Percentiles rank a stretch among this genome's conserved stretches.
Evolutionary conservation across 2,888 invertebrate genomes (phyloP).

Genomic region (Leptogaster cylindrica): DNA sequence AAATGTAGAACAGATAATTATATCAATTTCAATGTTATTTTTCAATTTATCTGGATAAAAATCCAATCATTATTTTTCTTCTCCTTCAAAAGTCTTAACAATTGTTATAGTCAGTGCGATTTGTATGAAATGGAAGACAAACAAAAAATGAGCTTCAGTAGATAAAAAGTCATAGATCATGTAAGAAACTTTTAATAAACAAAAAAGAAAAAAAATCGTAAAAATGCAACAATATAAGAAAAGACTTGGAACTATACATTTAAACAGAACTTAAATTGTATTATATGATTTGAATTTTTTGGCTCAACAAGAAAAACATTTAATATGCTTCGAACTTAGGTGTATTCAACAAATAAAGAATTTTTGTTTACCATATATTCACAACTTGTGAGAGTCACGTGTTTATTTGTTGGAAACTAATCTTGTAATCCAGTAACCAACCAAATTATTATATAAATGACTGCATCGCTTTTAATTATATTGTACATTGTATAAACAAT

Average conservation of each 20-base stretch:
- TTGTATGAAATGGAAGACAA: constrained; percentile 25
- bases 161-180: constrained; percentile 27
- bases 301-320: neutral
- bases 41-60: too few species aligned
- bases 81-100: neutral
- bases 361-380: constrained; percentile 28
- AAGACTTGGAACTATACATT: constrained; percentile 35
- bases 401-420: constrained; percentile 13
- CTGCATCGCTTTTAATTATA: constrained; percentile 49
- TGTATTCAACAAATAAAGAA: neutral
- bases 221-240: constrained; percentile 36
- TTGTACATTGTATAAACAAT: constrained; percentile 49
- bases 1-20: too few species aligned
- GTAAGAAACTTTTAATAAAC: constrained; percentile 30
- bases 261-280: neutral
- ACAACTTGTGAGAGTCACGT: constrained; percentile 1
- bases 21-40: too few species aligned
- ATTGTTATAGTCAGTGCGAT: neutral
- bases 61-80: constrained; percentile 9
- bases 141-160: constrained; percentile 37
- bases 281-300: constrained; percentile 5
- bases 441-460: constrained; percentile 51
- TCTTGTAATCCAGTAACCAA: constrained; percentile 22
- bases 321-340: neutral
- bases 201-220: neutral